Base-by-base conservation (phyloP, 2,113 vertebrate genomes). In the Amblyopsis rosae region DNA sequence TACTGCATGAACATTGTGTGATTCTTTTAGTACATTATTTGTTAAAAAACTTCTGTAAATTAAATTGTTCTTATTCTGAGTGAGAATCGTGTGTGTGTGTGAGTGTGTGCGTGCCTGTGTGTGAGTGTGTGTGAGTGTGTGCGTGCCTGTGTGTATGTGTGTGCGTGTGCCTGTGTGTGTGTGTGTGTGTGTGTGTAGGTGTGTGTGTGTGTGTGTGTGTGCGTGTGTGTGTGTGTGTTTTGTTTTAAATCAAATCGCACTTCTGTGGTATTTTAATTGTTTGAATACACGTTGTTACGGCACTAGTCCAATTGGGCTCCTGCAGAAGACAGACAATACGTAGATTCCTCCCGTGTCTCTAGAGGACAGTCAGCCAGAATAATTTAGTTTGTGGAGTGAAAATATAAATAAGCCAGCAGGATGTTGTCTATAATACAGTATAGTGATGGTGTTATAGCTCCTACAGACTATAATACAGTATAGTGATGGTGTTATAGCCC, bases 321-420 rank as follows among this genome's bases (percentile, higher is more conserved):
- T 19, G 19, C 45, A 53, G n/a, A 46, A 55, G 53, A 66, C 33
- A 10, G 35, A 32, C 50, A 41, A 57, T 3, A 67, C 41, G 11
- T 32, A 59, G 55, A 46, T 46, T 26, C 35, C 41, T 13, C 12
- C n/a, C 4, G 35, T 45, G 32, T 63, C 67, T 59, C 60, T 35
- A 15, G 48, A 69, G 65, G 32, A 57, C 17, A 59, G 53, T 67
- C 65, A 55, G 71, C 57, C 69, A 35, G 65, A 56, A 79, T 75
- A 62, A 59, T 78, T 67, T 67, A 75, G 59, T 17, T 26, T 62
- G 16, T 12, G 46, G 75, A 75, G 67, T 59, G 50, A 82, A 54
- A 62, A 67, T 67, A 59, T 66, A 75, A 71, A 71, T 67, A 74
- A 77, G 70, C 12, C 7, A 16, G 70, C 56, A 67, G 63, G 65